Evolutionary conservation across 2,797 vertebrate species (phyloP).

Genomic region (Pantherophis alleghaniensis): DNA sequence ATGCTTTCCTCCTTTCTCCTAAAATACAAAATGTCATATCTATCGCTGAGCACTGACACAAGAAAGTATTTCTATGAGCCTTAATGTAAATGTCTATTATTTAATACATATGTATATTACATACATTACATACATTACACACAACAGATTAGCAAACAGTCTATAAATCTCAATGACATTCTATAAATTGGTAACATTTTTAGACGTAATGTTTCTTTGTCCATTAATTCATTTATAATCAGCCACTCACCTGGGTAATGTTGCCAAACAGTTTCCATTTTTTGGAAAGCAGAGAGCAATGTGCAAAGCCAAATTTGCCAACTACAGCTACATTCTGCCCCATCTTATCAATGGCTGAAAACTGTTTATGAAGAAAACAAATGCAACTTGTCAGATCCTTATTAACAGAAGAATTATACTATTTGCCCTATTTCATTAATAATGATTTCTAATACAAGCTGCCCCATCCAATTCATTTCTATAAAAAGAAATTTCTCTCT

Average conservation of each 20-base stretch:
- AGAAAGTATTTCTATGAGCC: neutral
- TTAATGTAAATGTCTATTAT: neutral
- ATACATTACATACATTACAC: neutral
- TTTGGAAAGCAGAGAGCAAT: constrained; percentile 94
- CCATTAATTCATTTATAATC: neutral
- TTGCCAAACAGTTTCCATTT: constrained; percentile 99
- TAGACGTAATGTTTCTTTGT: neutral
- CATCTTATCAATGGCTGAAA: constrained; percentile 93
- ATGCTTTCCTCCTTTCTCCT: neutral
- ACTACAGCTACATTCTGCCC: constrained; percentile 95
- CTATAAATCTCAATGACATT: neutral
- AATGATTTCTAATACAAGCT: neutral
- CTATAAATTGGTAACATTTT: neutral
- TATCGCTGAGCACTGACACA: neutral
- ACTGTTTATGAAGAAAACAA: constrained; percentile 72
- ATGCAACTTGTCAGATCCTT: neutral
- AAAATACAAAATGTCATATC: neutral
- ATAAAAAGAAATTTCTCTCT: neutral
- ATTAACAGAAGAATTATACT: neutral
- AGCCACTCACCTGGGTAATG: constrained; percentile 88
- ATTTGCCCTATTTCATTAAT: neutral
- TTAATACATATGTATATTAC: neutral
- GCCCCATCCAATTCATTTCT: neutral
- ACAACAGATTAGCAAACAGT: neutral
- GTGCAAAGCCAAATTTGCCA: constrained; percentile 95